phyloP scores from a whole-genome alignment of 2,113 vertebrate genomes.

The Cairina moschata region DNA sequence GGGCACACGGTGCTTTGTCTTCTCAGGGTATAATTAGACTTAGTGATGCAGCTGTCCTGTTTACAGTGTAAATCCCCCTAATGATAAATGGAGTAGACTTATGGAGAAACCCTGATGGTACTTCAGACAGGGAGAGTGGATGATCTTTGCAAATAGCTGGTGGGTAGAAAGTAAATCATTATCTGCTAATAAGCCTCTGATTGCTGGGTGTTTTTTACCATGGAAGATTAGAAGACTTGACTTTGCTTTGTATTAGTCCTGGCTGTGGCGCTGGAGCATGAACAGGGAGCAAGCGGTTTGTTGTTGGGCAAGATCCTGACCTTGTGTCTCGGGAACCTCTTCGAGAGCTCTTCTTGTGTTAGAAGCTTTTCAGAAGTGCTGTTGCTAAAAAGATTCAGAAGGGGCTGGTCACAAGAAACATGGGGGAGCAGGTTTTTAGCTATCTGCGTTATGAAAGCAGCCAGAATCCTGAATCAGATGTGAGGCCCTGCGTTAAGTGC shows the following conservation, averaged over 20 bases:
- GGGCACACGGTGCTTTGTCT: slow-evolving; percentile 68
- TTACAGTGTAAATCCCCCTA: slow-evolving; percentile 79
- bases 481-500: rapidly evolving
- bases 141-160: slow-evolving; percentile 68
- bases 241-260: slow-evolving; percentile 5
- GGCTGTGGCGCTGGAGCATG: not conserved
- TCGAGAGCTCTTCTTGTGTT: not conserved
- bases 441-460: not conserved
- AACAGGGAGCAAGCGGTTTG: not conserved
- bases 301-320: not conserved
- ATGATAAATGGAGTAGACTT: slow-evolving; percentile 79
- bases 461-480: not conserved
- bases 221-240: slow-evolving; percentile 29
- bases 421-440: not conserved
- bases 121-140: slow-evolving; percentile 63
- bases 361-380: not conserved
- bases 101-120: slow-evolving; percentile 56
- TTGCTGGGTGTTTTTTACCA: slow-evolving; percentile 10
- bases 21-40: slow-evolving; percentile 82
- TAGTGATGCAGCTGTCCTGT: slow-evolving; percentile 79
- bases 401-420: not conserved
- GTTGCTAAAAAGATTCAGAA: not conserved
- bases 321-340: not conserved
- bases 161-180: slow-evolving; percentile 59
- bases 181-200: slow-evolving; percentile 44